Evolutionary conservation across 35 echinoderm and acorn worm genomes (phyloP).

Genomic region (Chiridota heheva): DNA sequence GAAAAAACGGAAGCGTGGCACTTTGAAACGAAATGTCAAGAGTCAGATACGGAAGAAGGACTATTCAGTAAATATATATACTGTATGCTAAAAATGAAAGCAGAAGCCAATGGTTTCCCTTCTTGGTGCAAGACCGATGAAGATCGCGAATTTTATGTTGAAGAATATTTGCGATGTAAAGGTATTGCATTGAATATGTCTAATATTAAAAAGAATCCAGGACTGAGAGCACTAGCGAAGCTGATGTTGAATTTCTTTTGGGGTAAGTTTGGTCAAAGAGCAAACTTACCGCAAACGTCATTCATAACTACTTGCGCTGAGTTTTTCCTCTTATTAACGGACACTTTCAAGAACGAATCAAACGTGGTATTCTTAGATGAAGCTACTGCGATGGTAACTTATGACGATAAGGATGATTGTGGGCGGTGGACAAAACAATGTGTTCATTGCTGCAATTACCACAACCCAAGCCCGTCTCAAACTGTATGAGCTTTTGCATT

Average conservation of each 20-base stretch:
- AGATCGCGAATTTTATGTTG: slow-evolving; percentile 41
- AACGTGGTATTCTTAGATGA: too few relatives aligned
- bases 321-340: too few relatives aligned
- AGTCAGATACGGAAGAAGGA: too few relatives aligned
- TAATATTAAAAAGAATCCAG: slow-evolving; percentile 53
- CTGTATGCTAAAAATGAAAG: slow-evolving; percentile 2
- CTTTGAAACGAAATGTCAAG: too few relatives aligned
- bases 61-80: too few relatives aligned
- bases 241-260: slow-evolving; percentile 54
- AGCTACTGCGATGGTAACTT: too few relatives aligned
- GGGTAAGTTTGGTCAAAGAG: slow-evolving; percentile 73
- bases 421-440: too few relatives aligned
- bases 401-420: too few relatives aligned
- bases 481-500: slow-evolving; percentile 46
- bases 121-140: slow-evolving; percentile 47
- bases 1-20: slow-evolving; percentile 62
- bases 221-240: slow-evolving; percentile 57
- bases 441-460: slow-evolving; percentile 70
- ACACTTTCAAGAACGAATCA: too few relatives aligned
- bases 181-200: slow-evolving; percentile 46
- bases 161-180: slow-evolving; percentile 42
- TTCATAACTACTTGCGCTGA: too few relatives aligned
- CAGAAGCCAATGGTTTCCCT: slow-evolving; percentile 54
- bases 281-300: slow-evolving; percentile 41
- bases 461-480: slow-evolving; percentile 65